Percentiles rank a stretch among this genome's conserved stretches.
These are phyloP conservation scores for Hydrochoerus hydrochaeris DNA, from an alignment of 2,113 vertebrate species.

Conservation along the genomic window DNA sequence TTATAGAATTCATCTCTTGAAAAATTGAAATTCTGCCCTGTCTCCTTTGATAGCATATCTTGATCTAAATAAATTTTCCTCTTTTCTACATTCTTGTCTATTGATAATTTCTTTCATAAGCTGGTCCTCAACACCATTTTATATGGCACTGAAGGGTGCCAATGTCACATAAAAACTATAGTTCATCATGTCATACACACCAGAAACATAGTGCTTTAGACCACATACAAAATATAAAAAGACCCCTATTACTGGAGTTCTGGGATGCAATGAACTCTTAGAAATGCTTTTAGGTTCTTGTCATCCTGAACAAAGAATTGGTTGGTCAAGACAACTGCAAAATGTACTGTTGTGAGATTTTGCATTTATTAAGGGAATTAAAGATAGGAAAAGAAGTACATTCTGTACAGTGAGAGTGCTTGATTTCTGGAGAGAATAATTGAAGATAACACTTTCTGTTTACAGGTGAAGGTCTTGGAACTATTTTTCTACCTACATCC, in stretches of 20 bases:
- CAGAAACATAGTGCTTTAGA: not conserved
- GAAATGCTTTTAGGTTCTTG: not conserved
- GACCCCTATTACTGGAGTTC: not conserved
- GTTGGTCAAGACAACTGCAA: not conserved
- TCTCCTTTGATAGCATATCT: not conserved
- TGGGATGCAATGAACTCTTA: not conserved
- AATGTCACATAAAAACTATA: not conserved
- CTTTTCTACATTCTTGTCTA: not conserved
- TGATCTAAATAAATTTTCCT: not conserved
- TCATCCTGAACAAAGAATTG: not conserved
- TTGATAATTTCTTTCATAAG: not conserved
- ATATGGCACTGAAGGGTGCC: not conserved
- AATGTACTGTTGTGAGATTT: not conserved
- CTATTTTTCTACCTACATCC: not conserved
- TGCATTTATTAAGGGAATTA: not conserved
- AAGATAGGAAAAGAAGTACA: not conserved
- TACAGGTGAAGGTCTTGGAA: not conserved
- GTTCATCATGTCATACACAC: no score
- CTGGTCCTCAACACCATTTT: not conserved
- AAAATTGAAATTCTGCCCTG: not conserved
- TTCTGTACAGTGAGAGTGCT: not conserved
- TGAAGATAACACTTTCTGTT: not conserved
- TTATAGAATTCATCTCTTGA: not conserved
- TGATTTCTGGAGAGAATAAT: not conserved
- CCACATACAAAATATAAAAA: not conserved